Conservation (phyloP, 2,888 invertebrate genomes). For the Ctena decussata region DNA sequence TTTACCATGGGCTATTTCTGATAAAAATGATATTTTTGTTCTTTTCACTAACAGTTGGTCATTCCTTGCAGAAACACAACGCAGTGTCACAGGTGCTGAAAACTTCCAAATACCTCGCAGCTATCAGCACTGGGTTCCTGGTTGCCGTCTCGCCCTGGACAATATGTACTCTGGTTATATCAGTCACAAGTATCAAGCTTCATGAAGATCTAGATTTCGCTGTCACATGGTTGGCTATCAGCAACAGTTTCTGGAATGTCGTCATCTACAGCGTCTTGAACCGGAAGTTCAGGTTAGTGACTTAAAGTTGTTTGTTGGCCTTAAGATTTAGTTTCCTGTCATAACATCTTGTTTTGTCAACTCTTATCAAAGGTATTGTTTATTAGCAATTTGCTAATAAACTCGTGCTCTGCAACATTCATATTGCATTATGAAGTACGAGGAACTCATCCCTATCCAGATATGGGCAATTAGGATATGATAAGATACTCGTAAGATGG, state of each 20-base stretch:
- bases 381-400: no score
- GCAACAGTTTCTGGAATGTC: conserved; percentile 71
- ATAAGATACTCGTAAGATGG: no score
- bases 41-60: neutral
- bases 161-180: conserved; percentile 57
- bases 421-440: no score
- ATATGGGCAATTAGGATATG: no score
- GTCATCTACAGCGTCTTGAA: conserved; percentile 64
- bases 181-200: conserved; percentile 49
- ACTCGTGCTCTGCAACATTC: no score
- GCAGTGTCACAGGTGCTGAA: conserved; percentile 47
- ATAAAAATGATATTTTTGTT: neutral
- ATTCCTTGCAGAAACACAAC: conserved; percentile 34
- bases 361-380: no score
- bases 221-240: conserved; percentile 67
- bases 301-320: no score
- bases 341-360: no score
- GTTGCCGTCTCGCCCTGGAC: conserved; percentile 69
- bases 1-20: no score
- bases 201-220: conserved; percentile 60
- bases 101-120: conserved; percentile 56
- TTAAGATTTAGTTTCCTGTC: no score
- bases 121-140: conserved; percentile 66
- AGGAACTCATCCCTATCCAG: no score
- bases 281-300: conserved; percentile 46